A percentile compares a stretch with the other conserved stretches of the same genome.
These are phyloP conservation scores for Manis javanica DNA, from an alignment of 2,797 vertebrate genomes.

Conservation along the genomic window DNA sequence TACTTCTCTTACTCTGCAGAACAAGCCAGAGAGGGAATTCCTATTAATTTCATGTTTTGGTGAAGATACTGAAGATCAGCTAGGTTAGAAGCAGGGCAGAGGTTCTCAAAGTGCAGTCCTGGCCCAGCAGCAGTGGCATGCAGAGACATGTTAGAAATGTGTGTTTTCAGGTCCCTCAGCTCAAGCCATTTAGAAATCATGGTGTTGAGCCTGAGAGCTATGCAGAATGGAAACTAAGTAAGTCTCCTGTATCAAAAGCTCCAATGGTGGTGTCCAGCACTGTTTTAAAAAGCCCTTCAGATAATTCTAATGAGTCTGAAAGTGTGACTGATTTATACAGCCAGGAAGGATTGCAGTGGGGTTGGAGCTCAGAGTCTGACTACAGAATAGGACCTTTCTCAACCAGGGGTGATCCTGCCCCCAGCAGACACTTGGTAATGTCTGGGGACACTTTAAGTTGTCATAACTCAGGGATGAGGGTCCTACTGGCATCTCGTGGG, in stretches of 20 bases:
- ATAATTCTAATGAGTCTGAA: background rate
- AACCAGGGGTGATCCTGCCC: background rate
- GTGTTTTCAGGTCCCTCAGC: too few species aligned
- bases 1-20: background rate
- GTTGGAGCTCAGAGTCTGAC: background rate
- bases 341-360: fast-evolving
- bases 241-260: background rate
- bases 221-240: constrained; percentile 39
- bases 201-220: constrained; percentile 33
- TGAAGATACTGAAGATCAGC: background rate
- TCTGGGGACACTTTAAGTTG: background rate
- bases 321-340: background rate
- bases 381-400: background rate
- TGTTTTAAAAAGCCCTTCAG: background rate
- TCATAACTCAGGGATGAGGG: background rate
- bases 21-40: background rate
- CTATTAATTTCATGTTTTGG: background rate
- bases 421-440: background rate
- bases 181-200: constrained; percentile 55
- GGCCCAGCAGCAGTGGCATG: background rate
- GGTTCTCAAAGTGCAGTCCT: background rate
- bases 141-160: background rate
- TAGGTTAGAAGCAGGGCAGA: background rate
- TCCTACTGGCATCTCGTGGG: background rate
- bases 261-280: background rate